These are phyloP conservation scores for Aphaenogaster rudis DNA, from an alignment of 1,140 invertebrate species.

Conservation along the genomic window DNA sequence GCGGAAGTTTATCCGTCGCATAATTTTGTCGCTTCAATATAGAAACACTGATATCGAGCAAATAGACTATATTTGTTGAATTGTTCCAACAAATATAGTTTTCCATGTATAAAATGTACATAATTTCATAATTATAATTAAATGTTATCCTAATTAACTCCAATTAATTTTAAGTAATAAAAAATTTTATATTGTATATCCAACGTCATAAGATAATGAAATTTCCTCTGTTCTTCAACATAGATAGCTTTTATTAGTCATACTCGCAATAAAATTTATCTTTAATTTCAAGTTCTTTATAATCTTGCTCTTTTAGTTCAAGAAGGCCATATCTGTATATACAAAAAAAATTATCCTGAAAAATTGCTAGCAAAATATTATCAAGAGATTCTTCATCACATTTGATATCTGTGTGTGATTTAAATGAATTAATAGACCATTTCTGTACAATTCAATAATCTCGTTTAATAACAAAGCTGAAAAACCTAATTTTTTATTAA, in stretches of 20 bases:
- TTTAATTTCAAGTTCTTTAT: neutral
- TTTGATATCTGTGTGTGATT: neutral
- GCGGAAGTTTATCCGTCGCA: slow-evolving; percentile 75
- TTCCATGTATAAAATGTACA: slow-evolving; percentile 51
- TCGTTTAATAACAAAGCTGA: too few relatives aligned
- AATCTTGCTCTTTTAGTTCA: neutral
- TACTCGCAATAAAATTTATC: neutral
- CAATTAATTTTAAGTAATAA: slow-evolving; percentile 11
- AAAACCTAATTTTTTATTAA: too few relatives aligned
- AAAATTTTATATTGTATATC: neutral
- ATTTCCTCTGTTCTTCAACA: neutral
- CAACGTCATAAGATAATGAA: neutral
- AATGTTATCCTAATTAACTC: neutral
- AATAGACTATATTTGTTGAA: neutral
- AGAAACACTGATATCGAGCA: neutral
- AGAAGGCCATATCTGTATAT: neutral
- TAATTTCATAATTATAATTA: slow-evolving; percentile 30
- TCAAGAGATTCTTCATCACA: neutral
- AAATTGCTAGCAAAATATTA: neutral
- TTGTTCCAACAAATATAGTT: neutral
- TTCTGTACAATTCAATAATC: too few relatives aligned
- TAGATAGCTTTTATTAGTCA: neutral
- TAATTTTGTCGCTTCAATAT: slow-evolving; percentile 22
- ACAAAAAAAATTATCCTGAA: neutral
- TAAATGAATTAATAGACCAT: too few relatives aligned